These are phyloP conservation scores for Tribolium freemani DNA, from an alignment of 2,888 invertebrate species.

Conservation along the genomic window DNA sequence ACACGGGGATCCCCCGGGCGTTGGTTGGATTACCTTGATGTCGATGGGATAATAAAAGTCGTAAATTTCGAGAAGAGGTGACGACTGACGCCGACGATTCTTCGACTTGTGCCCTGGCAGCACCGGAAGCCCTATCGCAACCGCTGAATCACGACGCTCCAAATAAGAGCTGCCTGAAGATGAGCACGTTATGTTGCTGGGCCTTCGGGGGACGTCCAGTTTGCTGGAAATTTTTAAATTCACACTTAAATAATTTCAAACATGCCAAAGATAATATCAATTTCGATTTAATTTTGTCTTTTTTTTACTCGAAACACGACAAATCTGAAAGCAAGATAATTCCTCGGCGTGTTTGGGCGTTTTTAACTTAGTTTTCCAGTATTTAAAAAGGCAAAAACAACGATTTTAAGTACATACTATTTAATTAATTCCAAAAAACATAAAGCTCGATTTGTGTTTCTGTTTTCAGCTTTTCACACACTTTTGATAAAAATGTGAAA, in stretches of 20 bases:
- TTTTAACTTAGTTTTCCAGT: no score
- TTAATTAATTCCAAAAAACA: no score
- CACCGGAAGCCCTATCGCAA: slow-evolving; percentile 76
- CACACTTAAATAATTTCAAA: background rate
- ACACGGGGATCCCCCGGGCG: slow-evolving; percentile 87
- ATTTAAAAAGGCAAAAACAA: no score
- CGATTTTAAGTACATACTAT: no score
- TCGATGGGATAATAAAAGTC: slow-evolving; percentile 67
- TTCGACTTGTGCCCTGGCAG: slow-evolving; percentile 68
- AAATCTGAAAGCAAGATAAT: no score
- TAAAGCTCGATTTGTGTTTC: no score
- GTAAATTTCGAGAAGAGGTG: slow-evolving; percentile 63
- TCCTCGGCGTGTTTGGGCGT: no score
- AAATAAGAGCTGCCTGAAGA: slow-evolving; percentile 88
- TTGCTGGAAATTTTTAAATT: slow-evolving; percentile 53
- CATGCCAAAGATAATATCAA: no score
- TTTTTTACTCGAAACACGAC: no score
- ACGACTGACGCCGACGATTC: slow-evolving; percentile 65
- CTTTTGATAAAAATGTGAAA: no score
- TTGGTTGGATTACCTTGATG: slow-evolving; percentile 80
- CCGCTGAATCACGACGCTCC: slow-evolving; percentile 85
- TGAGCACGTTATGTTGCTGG: slow-evolving; percentile 88
- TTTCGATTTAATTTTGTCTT: no score
- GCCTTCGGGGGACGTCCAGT: slow-evolving; percentile 71
- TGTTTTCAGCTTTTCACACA: no score